Evolutionary conservation across 2,797 vertebrate genomes (phyloP), one percentile per base, ranked within the genome.

Genomic region (Trichosurus vulpecula): DNA sequence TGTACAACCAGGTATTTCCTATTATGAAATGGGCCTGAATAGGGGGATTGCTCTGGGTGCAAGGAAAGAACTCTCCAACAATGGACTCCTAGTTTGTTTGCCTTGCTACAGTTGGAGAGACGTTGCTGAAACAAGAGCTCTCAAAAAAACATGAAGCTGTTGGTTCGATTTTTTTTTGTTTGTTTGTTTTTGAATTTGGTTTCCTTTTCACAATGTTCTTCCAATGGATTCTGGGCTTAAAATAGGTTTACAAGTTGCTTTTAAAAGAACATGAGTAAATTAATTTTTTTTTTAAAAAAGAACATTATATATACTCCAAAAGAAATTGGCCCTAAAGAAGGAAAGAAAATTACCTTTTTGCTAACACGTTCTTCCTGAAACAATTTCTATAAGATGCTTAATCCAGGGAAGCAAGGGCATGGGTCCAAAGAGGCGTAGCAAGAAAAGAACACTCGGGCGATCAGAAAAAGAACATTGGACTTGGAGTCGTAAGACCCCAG

Each of bases 1-100:
- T 97, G 97, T 96, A 97, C 97, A 98, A 98, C 97, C 97, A 98
- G 98, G 98, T 98, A 98, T 98, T 98, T 99, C 98, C 98, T 98
- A 98, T 98, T 97, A 96, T 97, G 97, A 98, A 98, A 96, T 93
- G 97, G 98, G 94, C 95, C 95, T 74, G 92, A 91, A 41, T 41
- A 8, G 92, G 93, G 1, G 52, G 87, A 89, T 97, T 93, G 96
- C 93, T 92, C 95, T 92, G n/a, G 16, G 31, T 94, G 96, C 96
- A 35, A 96, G 91, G 90, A 92, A 90, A n/a, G 91, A 87, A 25
- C 16, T 22, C 95, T 96, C 92, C 47, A 47, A 53, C 94, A 94
- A 93, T 52, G 94, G 90, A 30, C 55, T 61, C 90, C 54, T 10
- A 61, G 56, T 94, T 94, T 93, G 52, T 94, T 97, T 92, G 93